These are phyloP conservation scores for Geotria australis DNA, from an alignment of 2,797 vertebrate genomes.

Conservation along the genomic window DNA sequence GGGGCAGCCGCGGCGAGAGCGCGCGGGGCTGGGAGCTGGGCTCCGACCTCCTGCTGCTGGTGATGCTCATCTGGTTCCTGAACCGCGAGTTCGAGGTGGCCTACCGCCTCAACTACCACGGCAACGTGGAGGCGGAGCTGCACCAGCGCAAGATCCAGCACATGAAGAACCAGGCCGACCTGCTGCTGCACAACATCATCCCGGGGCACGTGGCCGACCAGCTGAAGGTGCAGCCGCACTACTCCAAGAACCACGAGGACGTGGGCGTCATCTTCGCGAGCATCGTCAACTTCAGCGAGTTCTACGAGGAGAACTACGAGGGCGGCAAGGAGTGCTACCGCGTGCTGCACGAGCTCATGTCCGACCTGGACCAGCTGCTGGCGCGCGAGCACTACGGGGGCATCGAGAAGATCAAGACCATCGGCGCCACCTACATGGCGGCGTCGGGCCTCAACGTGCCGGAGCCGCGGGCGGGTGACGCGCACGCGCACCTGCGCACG, in stretches of 20 bases:
- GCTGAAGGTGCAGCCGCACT: conserved; percentile 86
- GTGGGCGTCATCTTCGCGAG: conserved; percentile 87
- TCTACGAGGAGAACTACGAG: conserved; percentile 93
- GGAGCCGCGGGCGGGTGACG: conserved; percentile 27
- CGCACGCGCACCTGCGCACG: conserved; percentile 43
- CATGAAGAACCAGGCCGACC: conserved; percentile 83
- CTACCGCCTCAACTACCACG: conserved; percentile 89
- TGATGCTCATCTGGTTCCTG: conserved; percentile 83
- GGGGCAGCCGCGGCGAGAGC: no score
- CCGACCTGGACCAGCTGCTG: conserved; percentile 80
- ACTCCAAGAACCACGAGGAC: conserved; percentile 85
- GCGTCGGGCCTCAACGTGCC: conserved; percentile 58
- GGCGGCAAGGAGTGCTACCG: conserved; percentile 92
- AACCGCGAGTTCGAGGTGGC: conserved; percentile 91
- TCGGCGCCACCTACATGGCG: conserved; percentile 93
- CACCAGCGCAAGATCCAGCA: conserved; percentile 85
- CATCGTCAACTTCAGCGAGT: conserved; percentile 94
- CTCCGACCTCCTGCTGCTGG: conserved; percentile 54
- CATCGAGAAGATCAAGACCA: conserved; percentile 98
- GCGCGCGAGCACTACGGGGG: conserved; percentile 37
- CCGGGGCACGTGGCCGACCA: conserved; percentile 88
- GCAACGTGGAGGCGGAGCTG: conserved; percentile 69
- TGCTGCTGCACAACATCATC: conserved; percentile 84
- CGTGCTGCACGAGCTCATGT: conserved; percentile 78
- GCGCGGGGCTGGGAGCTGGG: conserved; percentile 30